These are phyloP conservation scores for Conus canariensis DNA, from an alignment of 2,888 invertebrate genomes.

Conservation along the genomic window DNA sequence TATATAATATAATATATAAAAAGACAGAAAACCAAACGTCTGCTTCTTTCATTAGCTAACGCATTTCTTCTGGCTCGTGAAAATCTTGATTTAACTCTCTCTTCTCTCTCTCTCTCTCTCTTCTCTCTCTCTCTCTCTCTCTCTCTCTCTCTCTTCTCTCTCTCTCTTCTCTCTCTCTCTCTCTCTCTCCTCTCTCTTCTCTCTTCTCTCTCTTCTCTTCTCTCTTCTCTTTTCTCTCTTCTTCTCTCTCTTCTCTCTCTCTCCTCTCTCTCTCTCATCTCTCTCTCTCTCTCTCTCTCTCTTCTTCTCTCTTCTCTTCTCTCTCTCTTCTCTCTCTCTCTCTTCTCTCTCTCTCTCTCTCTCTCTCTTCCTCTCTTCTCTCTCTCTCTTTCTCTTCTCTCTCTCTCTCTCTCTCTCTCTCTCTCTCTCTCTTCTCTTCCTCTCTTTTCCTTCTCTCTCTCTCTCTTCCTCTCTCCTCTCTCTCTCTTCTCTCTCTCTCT, in stretches of 20 bases:
- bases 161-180: neutral
- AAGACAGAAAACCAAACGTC: no score
- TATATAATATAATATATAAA: no score
- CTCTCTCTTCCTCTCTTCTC: neutral
- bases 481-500: neutral
- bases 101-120: neutral
- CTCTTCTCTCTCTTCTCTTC: neutral
- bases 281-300: neutral
- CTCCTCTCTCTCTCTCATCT: neutral
- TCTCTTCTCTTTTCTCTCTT: neutral
- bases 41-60: no score
- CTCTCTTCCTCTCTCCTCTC: neutral
- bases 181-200: neutral
- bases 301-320: neutral
- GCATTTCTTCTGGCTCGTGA: neutral
- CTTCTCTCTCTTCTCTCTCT: neutral
- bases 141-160: neutral
- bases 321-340: neutral
- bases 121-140: neutral
- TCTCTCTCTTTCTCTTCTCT: slow-evolving; percentile 12
- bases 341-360: neutral
- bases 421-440: neutral
- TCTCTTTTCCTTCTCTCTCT: neutral
- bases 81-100: neutral
- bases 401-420: neutral